Evolutionary conservation across 2,888 invertebrate genomes (phyloP).

Genomic region (Conus canariensis): DNA sequence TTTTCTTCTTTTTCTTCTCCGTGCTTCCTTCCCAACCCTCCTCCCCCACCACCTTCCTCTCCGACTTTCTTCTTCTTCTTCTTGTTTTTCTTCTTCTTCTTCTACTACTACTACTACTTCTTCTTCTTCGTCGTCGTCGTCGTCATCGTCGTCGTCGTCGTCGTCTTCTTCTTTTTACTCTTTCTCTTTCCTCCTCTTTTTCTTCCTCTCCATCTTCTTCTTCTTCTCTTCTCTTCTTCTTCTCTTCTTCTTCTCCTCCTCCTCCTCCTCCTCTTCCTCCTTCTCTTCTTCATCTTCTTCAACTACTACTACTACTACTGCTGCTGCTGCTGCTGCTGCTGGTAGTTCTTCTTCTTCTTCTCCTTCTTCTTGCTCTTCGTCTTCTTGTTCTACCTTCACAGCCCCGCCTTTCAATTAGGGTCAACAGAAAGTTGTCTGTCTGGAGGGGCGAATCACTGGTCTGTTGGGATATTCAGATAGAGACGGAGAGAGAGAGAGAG

Average conservation of each 20-base stretch:
- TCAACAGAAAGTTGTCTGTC: too few relatives aligned
- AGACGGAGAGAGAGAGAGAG: too few relatives aligned
- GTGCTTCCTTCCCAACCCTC: not conserved
- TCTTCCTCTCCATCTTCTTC: not conserved
- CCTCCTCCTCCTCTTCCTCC: not conserved
- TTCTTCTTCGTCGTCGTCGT: not conserved
- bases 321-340: too few relatives aligned
- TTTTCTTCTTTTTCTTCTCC: not conserved
- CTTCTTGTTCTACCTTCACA: too few relatives aligned
- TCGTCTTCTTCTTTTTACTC: not conserved
- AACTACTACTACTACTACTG: too few relatives aligned
- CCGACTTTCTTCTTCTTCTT: not conserved
- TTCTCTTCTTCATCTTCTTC: not conserved
- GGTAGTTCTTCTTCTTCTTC: not conserved
- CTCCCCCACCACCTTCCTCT: too few relatives aligned
- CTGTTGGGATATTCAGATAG: too few relatives aligned
- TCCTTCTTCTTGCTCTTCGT: too few relatives aligned
- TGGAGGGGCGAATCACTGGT: too few relatives aligned
- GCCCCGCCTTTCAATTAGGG: too few relatives aligned
- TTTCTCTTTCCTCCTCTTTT: not conserved
- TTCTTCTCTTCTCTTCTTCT: not conserved
- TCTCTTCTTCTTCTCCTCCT: not conserved
- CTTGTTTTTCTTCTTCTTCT: not conserved
- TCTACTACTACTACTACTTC: not conserved
- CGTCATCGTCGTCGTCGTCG: not conserved